Conservation (phyloP, 2,888 invertebrate species). For the Plusia festucae region DNA sequence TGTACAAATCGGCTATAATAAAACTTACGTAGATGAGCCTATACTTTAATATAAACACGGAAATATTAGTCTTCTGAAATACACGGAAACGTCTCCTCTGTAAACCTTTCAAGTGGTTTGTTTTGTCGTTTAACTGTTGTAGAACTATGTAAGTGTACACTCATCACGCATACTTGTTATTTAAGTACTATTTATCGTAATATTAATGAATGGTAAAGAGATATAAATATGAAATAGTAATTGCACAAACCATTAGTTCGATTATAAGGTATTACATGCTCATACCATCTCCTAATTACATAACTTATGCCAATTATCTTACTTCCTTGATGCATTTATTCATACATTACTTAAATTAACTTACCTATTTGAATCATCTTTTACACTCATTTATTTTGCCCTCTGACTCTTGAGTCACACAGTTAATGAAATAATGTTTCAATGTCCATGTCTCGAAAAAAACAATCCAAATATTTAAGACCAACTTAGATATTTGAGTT, state of each 20-base stretch:
- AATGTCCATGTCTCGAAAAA: too few relatives aligned
- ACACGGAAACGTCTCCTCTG: conserved; percentile 23
- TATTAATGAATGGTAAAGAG: conserved; percentile 12
- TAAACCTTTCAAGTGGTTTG: conserved; percentile 18
- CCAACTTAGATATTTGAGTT: too few relatives aligned
- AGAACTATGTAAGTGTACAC: conserved; percentile 28
- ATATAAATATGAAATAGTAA: conserved; percentile 40
- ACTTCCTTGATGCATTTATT: conserved; percentile 46
- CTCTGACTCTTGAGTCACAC: too few relatives aligned
- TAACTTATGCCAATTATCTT: conserved; percentile 29
- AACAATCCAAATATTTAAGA: too few relatives aligned
- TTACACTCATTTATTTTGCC: not conserved
- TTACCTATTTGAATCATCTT: not conserved
- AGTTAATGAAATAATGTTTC: too few relatives aligned
- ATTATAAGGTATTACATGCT: conserved; percentile 28
- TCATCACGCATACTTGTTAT: conserved; percentile 30
- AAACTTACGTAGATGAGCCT: conserved; percentile 19
- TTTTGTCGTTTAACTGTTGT: conserved; percentile 27
- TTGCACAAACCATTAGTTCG: conserved; percentile 40
- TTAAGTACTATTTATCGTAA: conserved; percentile 19
- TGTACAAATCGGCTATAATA: conserved; percentile 23
- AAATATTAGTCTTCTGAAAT: conserved; percentile 26
- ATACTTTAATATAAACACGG: conserved; percentile 13
- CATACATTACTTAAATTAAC: conserved; percentile 12
- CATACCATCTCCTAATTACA: conserved; percentile 36